These are phyloP conservation scores for Nibea coibor DNA, from an alignment of 2,113 vertebrate genomes.

Conservation along the genomic window DNA sequence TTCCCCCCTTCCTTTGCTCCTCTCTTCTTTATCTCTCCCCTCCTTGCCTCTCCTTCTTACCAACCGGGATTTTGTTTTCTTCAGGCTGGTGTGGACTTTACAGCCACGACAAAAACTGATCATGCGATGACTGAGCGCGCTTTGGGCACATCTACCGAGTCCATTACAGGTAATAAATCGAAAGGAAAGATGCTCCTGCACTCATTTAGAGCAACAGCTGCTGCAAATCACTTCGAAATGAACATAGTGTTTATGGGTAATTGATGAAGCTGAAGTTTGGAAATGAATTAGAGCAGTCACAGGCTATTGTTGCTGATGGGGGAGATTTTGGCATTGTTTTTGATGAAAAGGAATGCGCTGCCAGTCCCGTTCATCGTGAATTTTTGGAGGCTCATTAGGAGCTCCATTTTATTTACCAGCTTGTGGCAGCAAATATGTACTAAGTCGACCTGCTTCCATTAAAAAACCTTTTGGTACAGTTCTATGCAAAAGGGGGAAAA, in stretches of 20 bases:
- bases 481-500: neutral
- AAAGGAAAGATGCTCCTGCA: conserved; percentile 29
- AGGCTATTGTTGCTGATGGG: conserved; percentile 3
- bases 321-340: conserved; percentile 29
- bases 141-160: conserved; percentile 77
- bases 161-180: conserved; percentile 81
- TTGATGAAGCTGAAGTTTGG: conserved; percentile 45
- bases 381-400: conserved; percentile 16
- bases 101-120: conserved; percentile 70
- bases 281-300: neutral
- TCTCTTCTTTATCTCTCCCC: conserved; percentile 27
- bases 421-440: neutral
- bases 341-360: conserved; percentile 38
- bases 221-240: neutral
- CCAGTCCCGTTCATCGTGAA: neutral
- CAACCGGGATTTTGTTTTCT: conserved; percentile 20
- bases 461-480: neutral
- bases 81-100: conserved; percentile 72
- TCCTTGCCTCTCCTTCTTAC: conserved; percentile 15
- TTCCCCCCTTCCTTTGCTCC: neutral
- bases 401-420: neutral
- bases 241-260: neutral
- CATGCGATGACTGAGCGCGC: conserved; percentile 86
- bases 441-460: neutral
- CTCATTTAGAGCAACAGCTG: neutral